Evolutionary conservation across 2,797 vertebrate genomes (phyloP).

Genomic region (Helicolenus hilgendorfi): DNA sequence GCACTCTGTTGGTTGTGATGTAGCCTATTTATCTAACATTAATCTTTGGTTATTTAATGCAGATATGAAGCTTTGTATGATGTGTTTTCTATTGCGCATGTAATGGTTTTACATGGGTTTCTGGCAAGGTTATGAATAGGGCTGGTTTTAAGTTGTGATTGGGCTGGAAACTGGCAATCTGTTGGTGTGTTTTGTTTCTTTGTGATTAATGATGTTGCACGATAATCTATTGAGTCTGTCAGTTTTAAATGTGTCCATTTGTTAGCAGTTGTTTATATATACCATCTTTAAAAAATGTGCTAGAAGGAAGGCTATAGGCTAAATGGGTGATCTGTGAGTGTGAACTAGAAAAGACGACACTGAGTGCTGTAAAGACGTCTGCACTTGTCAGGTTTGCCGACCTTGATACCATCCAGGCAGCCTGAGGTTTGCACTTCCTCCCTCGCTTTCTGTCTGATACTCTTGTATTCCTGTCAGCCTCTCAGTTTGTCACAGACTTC

Average conservation of each 20-base stretch:
- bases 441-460: neutral
- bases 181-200: neutral
- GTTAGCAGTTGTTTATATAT: neutral
- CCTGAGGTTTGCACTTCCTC: slow-evolving; percentile 21
- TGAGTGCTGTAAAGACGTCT: neutral
- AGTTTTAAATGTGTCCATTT: neutral
- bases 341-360: slow-evolving; percentile 14
- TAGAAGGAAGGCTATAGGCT: neutral
- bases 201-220: neutral
- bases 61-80: no score
- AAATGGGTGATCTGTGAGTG: neutral
- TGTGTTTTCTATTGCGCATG: no score
- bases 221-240: neutral
- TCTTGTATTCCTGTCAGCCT: slow-evolving; percentile 42
- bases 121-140: no score
- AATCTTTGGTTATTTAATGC: no score
- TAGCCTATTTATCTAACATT: no score
- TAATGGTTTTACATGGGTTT: no score
- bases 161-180: no score
- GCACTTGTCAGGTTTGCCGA: slow-evolving; percentile 21
- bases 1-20: no score
- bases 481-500: slow-evolving; percentile 15
- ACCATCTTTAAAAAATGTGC: neutral
- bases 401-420: slow-evolving; percentile 7
- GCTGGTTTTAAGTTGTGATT: no score